These are phyloP conservation scores for Gallinago paraguaiae DNA, from an alignment of 2,113 vertebrate genomes.

Conservation along the genomic window DNA sequence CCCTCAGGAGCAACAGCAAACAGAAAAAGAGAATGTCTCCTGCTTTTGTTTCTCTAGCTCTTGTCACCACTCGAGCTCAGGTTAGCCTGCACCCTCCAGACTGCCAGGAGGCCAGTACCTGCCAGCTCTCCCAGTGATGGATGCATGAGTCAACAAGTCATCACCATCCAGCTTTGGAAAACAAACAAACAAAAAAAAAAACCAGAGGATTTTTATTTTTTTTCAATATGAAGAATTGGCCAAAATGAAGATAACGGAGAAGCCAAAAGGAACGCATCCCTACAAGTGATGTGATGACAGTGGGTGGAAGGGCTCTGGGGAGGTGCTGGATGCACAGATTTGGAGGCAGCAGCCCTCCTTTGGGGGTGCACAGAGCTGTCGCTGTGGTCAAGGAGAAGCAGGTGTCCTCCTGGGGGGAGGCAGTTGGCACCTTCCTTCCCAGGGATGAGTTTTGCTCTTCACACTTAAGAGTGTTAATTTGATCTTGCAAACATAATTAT, in stretches of 20 bases:
- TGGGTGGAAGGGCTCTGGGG: background rate
- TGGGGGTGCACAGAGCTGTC: background rate
- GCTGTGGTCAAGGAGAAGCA: background rate
- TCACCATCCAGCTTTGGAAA: background rate
- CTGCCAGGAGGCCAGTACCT: background rate
- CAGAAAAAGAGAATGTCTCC: background rate
- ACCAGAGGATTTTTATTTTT: background rate
- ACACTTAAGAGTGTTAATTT: background rate
- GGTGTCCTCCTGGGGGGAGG: background rate
- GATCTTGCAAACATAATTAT: background rate
- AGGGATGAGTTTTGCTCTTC: background rate
- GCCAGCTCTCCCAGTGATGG: background rate
- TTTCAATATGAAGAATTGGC: background rate
- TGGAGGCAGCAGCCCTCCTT: background rate
- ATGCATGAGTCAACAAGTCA: background rate
- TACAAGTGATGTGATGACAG: accelerated
- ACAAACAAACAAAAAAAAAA: no score
- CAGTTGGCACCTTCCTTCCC: background rate
- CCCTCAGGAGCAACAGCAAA: background rate
- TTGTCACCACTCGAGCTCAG: background rate
- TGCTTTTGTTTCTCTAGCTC: background rate
- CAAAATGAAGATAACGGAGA: background rate
- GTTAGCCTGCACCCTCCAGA: background rate
- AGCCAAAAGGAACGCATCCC: background rate
- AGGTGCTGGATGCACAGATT: background rate